Base-by-base conservation (phyloP, 2,888 invertebrate genomes). In the Mesopsocus fuscifrons region DNA sequence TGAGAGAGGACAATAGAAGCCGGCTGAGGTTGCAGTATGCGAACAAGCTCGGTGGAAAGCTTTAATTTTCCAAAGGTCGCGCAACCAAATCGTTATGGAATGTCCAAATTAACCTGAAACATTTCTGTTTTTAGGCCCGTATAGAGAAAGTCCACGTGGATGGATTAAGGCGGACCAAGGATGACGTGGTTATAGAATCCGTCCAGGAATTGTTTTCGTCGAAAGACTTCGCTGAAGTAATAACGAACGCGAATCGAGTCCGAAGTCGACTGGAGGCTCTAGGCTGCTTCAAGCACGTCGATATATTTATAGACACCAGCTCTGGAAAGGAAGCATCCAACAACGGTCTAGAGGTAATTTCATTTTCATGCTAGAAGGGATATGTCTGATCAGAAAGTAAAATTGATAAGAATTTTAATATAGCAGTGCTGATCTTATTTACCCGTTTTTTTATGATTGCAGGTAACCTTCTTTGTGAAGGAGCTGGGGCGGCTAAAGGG, bases 271-370 rank as follows among this genome's bases (percentile, higher is more conserved):
- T 94, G 44, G 79, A 84, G 55, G 72, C 77, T 42, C 67, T 92
- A 51, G 92, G 91, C 3, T 84, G 94, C 55, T 95, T 95, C 61
- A 79, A 80, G 46, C 78, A 80, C 53, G 76, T 94, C 42, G 75
- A 74, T 2, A 78, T 94, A 15, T 74, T 73, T 49, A 85, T 97
- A 48, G 95, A 97, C 59, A 82, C 87, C 3, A 83, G 84, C 43
- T 73, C 73, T 42, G 87, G 87, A 1, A 69, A 74, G 0, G 72
- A 71, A 49, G 71, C 83, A 11, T 72, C 79, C n/a, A 73, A 77
- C 1, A 74, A 82, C 57, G 88, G 87, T 9, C 71, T 84, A 42
- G 83, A 88, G 67, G 78, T 81, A 57, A 52, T 47, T 44, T 33
- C 35, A 42, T 45, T 30, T 5, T 43, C 31, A 32, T 41, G 15